Evolutionary conservation across 2,888 invertebrate genomes (phyloP), one percentile per base, ranked within the genome.

Genomic region (Brachyptera risi): DNA sequence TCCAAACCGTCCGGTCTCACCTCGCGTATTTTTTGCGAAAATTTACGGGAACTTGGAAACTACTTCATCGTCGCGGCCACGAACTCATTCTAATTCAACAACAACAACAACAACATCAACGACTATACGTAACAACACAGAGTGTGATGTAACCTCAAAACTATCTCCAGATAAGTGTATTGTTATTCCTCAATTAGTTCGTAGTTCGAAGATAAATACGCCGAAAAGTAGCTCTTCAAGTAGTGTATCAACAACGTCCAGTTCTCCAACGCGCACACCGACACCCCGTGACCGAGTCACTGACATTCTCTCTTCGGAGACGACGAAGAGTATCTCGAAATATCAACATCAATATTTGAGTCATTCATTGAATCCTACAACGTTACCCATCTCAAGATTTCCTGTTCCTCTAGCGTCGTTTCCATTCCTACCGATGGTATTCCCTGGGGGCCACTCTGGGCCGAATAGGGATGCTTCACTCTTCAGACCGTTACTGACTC

Each of bases 21-120:
- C 90, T 60, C 79, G 90, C 26, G 86, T 87, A 69, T 91, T 91
- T 74, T 91, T 91, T 72, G 88, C 88, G 56, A 80, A 88, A 60
- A 78, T 91, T 40, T 91, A 91, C 70, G 91, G 90, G 0, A 85
- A 90, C 69, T 77, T 89, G n/a, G 89, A 90, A 67, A 35, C 59
- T 17, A 38, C 56, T 13, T 44, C 40, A 23, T n/a, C n/a, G n/a
- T 24, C 31, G 19, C 31, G 19, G 23, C 15, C 23, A 3, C 51
- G 51, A 11, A 38, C 17, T 13, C 24, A n/a, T 38, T n/a, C n/a
- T n/a, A n/a, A n/a, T n/a, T n/a, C n/a, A n/a, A n/a, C n/a, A n/a
- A n/a, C n/a, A n/a, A n/a, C n/a, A n/a, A n/a, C n/a, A n/a, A n/a
- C n/a, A n/a, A n/a, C n/a, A n/a, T n/a, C n/a, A n/a, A n/a, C n/a